Evolutionary conservation across 2,797 vertebrate genomes (phyloP), one percentile per base, ranked within the genome.

Genomic region (Chrosomus eos): DNA sequence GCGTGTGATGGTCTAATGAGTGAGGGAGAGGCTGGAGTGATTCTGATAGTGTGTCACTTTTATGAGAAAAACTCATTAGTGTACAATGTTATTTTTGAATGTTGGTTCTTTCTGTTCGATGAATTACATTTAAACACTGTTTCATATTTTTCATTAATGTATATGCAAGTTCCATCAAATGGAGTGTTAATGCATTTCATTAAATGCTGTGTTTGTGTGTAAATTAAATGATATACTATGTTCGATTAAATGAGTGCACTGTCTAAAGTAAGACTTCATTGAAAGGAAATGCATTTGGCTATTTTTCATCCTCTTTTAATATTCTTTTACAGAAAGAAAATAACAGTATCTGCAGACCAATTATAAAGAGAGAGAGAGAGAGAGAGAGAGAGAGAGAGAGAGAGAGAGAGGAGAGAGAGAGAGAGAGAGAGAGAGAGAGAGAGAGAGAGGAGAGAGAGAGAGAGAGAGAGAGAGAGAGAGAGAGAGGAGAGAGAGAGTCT

Each of bases 281-380:
- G 45, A 62, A n/a, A 72, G 53, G 40, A 82, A 73, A 82, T 62
- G 0, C n/a, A 82, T 82, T 60, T 26, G 0, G 28, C 14, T 45
- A 14, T 48, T 81, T n/a, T 4, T 16, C 18, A 60, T 60, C 72
- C 26, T 62, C 53, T 60, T 60, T 33, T 16, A 33, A 53, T 53
- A 72, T 60, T 81, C 3, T 26, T 81, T 71, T 43, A 45, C 53
- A 18, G 23, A 60, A 23, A 73, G 13, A 60, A 82, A 82, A 81
- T 72, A 60, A 62, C 19, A 23, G 53, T n/a, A 58, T 72, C 38
- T 60, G 19, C 7, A 43, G 51, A 82, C 38, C 70, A 82, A 82
- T 82, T 73, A 82, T 60, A 73, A 62, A 73, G 68, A 73, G 80
- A 81, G 62, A 26, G 48, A 58, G 51, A 75, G 51, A 21, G 14